phyloP scores from a whole-genome alignment of 2,888 invertebrate species.

The Agrotis ipsilon region DNA sequence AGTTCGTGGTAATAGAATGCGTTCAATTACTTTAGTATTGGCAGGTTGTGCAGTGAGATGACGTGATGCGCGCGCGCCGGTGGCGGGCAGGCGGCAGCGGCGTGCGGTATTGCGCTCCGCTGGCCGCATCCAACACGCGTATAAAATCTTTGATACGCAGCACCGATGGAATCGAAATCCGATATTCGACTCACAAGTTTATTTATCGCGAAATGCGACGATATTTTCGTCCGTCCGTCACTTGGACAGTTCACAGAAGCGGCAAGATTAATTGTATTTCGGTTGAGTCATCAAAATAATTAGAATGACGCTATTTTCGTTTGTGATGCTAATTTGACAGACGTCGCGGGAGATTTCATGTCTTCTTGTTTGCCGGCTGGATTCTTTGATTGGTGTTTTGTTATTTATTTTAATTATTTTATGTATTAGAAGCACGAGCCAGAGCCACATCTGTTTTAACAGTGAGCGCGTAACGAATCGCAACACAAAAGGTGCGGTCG shows the following conservation, averaged over 20 bases:
- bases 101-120: conserved; percentile 82
- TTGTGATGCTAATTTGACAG: conserved; percentile 91
- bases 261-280: conserved; percentile 91
- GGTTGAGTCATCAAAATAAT: conserved; percentile 91
- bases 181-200: conserved; percentile 88
- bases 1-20: conserved; percentile 42
- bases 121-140: conserved; percentile 80
- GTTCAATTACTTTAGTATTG: conserved; percentile 54
- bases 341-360: conserved; percentile 90
- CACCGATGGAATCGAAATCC: conserved; percentile 90
- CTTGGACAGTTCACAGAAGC: conserved; percentile 90
- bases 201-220: conserved; percentile 91
- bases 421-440: conserved; percentile 67
- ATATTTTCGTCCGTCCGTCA: conserved; percentile 90
- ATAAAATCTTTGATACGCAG: conserved; percentile 89
- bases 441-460: conserved; percentile 68
- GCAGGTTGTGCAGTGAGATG: conserved; percentile 46
- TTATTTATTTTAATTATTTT: conserved; percentile 76
- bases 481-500: conserved; percentile 56
- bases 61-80: conserved; percentile 23
- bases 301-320: conserved; percentile 91
- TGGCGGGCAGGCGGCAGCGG: conserved; percentile 29
- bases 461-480: conserved; percentile 58
- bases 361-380: conserved; percentile 83
- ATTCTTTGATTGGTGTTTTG: conserved; percentile 87